Evolutionary conservation across 2,113 vertebrate species (phyloP), one percentile per base, ranked within the genome.

Genomic region (Xyrauchen texanus): DNA sequence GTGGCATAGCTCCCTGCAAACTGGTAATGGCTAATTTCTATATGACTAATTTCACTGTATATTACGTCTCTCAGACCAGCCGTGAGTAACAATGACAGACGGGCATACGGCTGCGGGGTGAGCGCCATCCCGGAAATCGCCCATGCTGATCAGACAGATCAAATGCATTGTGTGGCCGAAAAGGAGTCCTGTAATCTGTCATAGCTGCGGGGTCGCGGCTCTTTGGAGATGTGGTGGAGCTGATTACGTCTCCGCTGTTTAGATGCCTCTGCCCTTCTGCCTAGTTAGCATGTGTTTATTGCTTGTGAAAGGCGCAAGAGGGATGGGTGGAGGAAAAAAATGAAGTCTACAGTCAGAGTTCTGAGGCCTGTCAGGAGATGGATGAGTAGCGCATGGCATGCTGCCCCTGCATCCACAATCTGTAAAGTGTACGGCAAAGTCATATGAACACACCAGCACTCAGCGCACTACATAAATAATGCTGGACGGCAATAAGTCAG

Each of bases 21-120:
- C 79, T 77, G 76, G 68, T 83, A 62, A 82, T 79, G 74, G 76
- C 85, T 64, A 74, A 78, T 65, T 51, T 77, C 13, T 58, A 85
- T 85, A 75, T 81, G 63, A 74, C 21, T 46, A 83, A 76, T 77
- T 69, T 79, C 67, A 72, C 16, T 63, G 71, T 63, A 60, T 77
- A 73, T 81, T 74, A 76, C 13, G 55, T 84, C 81, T 73, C 68
- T 75, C 74, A 44, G 67, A 45, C 63, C 9, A 34, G 77, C 53
- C 57, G 15, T 80, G 74, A 75, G 75, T 82, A 82, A 82, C 68
- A 68, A 57, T 81, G 80, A 60, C 42, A 78, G 83, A 80, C 80
- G 73, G 82, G 77, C 68, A 6, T 71, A 45, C 69, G 62, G 71
- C 84, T 68, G 57, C 65, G 5, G 80, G 73, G 73, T 42, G n/a